Percentiles rank a stretch among this genome's conserved stretches.
These are phyloP conservation scores for Eurypyga helias DNA, from an alignment of 2,113 vertebrate species.

Conservation along the genomic window DNA sequence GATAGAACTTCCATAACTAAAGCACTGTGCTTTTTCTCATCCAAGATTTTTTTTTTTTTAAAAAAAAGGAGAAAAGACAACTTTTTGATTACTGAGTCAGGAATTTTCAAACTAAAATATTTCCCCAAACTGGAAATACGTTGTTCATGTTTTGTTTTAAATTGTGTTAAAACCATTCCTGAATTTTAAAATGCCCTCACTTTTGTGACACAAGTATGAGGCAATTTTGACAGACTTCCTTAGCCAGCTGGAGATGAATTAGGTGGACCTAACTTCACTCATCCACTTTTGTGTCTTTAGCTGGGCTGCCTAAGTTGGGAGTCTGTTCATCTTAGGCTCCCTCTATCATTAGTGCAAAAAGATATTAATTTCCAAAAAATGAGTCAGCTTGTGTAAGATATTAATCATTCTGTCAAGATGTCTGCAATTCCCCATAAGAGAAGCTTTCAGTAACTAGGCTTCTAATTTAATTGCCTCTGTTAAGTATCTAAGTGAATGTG, in stretches of 20 bases:
- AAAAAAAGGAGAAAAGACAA: background rate
- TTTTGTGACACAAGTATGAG: background rate
- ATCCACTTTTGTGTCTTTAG: background rate
- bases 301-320: background rate
- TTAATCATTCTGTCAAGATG: conserved; percentile 19
- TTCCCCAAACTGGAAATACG: background rate
- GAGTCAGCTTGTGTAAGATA: background rate
- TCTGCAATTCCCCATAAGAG: background rate
- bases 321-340: background rate
- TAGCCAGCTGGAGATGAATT: background rate
- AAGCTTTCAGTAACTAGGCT: background rate
- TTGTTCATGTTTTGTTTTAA: background rate
- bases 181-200: background rate
- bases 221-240: background rate
- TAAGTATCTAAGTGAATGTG: background rate
- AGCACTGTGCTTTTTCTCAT: background rate
- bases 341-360: conserved; percentile 5
- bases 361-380: background rate
- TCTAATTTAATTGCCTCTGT: background rate
- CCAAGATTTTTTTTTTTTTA: background rate
- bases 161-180: background rate
- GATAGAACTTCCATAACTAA: background rate
- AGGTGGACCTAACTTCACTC: background rate
- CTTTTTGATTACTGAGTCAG: background rate
- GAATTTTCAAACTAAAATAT: background rate